phyloP scores from a whole-genome alignment of 2,888 invertebrate genomes.

The Drosophila kanekoi region DNA sequence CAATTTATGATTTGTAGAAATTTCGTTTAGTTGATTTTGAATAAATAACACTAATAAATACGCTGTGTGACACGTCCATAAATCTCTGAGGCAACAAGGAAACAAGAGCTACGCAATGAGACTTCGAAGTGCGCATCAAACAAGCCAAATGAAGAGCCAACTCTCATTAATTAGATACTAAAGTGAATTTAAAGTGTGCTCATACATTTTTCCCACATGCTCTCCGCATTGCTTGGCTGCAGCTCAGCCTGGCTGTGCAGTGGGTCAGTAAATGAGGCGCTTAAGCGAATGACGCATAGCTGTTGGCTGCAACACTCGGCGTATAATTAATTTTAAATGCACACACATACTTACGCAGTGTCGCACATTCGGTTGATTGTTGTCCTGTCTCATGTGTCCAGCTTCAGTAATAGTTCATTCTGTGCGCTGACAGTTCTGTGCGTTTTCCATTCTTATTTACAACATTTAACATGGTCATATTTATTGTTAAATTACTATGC shows the following conservation, averaged over 20 bases:
- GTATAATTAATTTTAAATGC: conserved; percentile 78
- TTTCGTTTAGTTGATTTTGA: conserved; percentile 11
- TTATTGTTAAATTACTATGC: conserved; percentile 70
- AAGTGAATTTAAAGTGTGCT: conserved; percentile 30
- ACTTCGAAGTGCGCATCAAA: conserved; percentile 8
- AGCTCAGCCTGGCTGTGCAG: conserved; percentile 5
- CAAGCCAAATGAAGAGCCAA: conserved; percentile 45
- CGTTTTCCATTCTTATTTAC: conserved; percentile 50
- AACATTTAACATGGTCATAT: conserved; percentile 53
- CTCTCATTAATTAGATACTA: conserved; percentile 59
- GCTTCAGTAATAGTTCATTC: conserved; percentile 5
- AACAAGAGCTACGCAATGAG: background rate
- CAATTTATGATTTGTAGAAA: background rate
- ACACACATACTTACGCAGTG: conserved; percentile 12
- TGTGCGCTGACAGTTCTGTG: conserved; percentile 54
- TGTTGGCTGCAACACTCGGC: conserved; percentile 62
- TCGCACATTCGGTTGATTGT: conserved; percentile 33
- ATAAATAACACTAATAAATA: background rate
- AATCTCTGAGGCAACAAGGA: background rate
- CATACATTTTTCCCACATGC: conserved; percentile 24
- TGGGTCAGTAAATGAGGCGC: conserved; percentile 62
- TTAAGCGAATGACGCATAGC: conserved; percentile 65
- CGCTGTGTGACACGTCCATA: conserved; percentile 1
- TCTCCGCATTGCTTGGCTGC: conserved; percentile 12
- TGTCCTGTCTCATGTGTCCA: conserved; percentile 3